Evolutionary conservation across 2,797 vertebrate species (phyloP), one percentile per base, ranked within the genome.

Genomic region (Moxostoma hubbsi): DNA sequence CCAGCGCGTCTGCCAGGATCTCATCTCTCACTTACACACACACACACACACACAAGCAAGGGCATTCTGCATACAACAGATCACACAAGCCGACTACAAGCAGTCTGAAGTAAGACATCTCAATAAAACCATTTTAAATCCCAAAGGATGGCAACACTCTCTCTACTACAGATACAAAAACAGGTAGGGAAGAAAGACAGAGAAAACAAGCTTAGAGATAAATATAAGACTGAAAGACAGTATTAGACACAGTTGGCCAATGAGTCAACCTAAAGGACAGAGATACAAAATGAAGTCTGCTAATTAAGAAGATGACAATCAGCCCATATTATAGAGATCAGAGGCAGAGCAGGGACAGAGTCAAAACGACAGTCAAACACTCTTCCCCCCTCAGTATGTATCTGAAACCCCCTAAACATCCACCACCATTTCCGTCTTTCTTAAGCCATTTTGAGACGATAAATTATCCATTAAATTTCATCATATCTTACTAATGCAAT

Each of bases 381-480:
- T 66, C 46, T 61, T 53, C 36, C 47, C 9, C 67, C 75, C 72
- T 69, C 36, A 61, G 55, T 73, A 72, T 72, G 16, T 57, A 64
- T 36, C 13, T 10, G 71, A 68, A 66, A 68, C 66, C 71, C 59
- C 64, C 63, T 77, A 78, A 85, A 86, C 81, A 72, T 87, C 82
- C 84, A 86, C 0, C 75, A 87, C 87, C 88, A 77, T 92, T 94
- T 94, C 91, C 85, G 89, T 73, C 54, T 87, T 90, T 93, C 94
- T 95, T 93, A 92, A 89, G 90, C 93, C 93, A 86, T 96, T 96
- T 96, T 96, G 87, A 87, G 93, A 91, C 83, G 88, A 93, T 96
- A 96, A 96, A 96, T 95, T 96, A 96, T 96, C 96, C 95, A 97
- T 96, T 97, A 96, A 95, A 97, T 97, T 97, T 98, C 96, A 96